Conservation (phyloP, 64 coral and sea anemone species). For the Pocillopora damicornis region DNA sequence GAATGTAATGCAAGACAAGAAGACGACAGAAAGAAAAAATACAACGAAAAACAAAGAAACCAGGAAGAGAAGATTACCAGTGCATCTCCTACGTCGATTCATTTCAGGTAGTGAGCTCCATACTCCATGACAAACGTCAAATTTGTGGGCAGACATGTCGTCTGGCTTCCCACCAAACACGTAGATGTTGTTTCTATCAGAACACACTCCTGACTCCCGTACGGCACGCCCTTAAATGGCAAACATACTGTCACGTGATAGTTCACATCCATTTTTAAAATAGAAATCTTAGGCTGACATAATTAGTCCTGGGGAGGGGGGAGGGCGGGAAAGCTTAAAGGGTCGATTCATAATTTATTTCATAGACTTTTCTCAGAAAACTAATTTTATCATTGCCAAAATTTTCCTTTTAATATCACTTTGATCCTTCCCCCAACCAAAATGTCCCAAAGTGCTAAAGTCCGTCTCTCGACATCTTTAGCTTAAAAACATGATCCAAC, state of each 20-base stretch:
- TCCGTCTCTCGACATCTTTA: too few species aligned
- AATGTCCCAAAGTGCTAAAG: too few species aligned
- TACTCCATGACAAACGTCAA: conserved; percentile 15
- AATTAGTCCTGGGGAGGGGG: too few species aligned
- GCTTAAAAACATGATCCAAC: too few species aligned
- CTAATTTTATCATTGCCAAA: neutral
- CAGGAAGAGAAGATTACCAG: conserved; percentile 24
- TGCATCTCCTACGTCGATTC: conserved; percentile 47
- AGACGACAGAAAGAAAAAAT: neutral
- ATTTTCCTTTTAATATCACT: too few species aligned
- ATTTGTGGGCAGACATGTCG: conserved; percentile 37
- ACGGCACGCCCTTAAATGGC: conserved; percentile 35
- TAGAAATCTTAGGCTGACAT: too few species aligned
- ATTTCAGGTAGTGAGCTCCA: conserved; percentile 63
- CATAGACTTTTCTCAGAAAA: too few species aligned
- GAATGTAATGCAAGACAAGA: too few species aligned
- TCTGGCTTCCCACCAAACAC: conserved; percentile 43
- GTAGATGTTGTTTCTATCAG: conserved; percentile 54
- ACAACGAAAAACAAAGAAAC: neutral
- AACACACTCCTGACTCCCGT: conserved; percentile 56
- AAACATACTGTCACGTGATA: neutral
- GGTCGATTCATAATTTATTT: too few species aligned
- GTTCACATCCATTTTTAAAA: neutral
- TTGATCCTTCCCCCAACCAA: too few species aligned
- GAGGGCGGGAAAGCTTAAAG: too few species aligned